Evolutionary conservation across 2,888 invertebrate species (phyloP).

Genomic region (Drosophila pegasa): DNA sequence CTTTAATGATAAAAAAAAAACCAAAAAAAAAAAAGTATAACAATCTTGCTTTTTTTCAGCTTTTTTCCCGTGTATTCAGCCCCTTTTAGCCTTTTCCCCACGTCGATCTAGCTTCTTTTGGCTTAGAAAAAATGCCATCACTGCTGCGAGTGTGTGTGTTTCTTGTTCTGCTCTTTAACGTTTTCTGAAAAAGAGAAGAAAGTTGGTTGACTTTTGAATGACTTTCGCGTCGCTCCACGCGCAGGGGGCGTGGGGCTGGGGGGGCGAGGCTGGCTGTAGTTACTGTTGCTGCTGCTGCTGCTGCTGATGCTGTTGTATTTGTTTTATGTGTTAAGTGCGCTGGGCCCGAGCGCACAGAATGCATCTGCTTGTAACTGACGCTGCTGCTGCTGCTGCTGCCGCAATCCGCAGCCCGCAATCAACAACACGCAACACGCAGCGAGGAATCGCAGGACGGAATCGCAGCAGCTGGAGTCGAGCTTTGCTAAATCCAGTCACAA

Average conservation of each 20-base stretch:
- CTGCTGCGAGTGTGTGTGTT: slow-evolving; percentile 16
- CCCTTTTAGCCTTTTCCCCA: too few species aligned
- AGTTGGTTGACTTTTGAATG: slow-evolving; percentile 85
- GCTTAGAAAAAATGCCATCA: too few species aligned
- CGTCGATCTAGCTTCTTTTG: too few species aligned
- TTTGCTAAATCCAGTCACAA: slow-evolving; percentile 59
- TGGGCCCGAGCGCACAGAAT: slow-evolving; percentile 71
- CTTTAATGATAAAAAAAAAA: too few species aligned
- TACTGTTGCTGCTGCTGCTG: slow-evolving; percentile 27
- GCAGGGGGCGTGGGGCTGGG: slow-evolving; percentile 7
- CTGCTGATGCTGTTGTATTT: slow-evolving; percentile 31
- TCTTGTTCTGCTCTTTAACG: slow-evolving; percentile 69
- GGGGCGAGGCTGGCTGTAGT: slow-evolving; percentile 24
- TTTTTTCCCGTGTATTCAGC: too few species aligned
- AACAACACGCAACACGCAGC: slow-evolving; percentile 13
- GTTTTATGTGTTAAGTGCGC: slow-evolving; percentile 82
- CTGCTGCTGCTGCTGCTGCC: slow-evolving; percentile 46
- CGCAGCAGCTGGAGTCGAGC: slow-evolving; percentile 28
- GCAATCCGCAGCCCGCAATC: slow-evolving; percentile 2
- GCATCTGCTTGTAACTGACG: slow-evolving; percentile 54
- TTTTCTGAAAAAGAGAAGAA: slow-evolving; percentile 82
- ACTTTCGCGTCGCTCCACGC: slow-evolving; percentile 72
- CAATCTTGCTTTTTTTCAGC: too few species aligned
- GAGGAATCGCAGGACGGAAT: too few species aligned
- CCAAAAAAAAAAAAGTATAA: too few species aligned